Evolutionary conservation across 2,113 vertebrate species (phyloP).

Genomic region (Arizona elegans): DNA sequence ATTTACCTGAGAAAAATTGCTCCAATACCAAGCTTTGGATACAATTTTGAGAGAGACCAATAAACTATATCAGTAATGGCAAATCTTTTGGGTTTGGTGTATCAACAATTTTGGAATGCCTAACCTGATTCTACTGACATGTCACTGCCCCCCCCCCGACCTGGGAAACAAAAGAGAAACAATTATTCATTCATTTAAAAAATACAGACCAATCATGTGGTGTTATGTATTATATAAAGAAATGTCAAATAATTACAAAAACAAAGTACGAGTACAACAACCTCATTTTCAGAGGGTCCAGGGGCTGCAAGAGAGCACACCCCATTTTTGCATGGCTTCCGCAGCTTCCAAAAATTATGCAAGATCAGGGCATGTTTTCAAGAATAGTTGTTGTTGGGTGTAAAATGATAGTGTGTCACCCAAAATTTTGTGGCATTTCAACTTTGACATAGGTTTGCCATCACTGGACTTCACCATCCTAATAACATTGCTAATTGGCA

Average conservation of each 20-base stretch:
- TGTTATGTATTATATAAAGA: not conserved
- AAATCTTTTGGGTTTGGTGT: not conserved
- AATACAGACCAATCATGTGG: not conserved
- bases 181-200: not conserved
- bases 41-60: not conserved
- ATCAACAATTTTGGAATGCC: not conserved
- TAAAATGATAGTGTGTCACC: not conserved
- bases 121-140: not conserved
- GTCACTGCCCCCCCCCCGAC: not conserved
- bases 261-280: not conserved
- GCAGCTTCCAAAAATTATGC: not conserved
- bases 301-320: not conserved
- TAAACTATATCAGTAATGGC: not conserved
- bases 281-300: not conserved
- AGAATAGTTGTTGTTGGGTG: not conserved
- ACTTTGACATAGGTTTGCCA: not conserved
- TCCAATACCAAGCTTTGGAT: not conserved
- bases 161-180: not conserved
- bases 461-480: not conserved
- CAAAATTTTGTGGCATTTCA: not conserved
- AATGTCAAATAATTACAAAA: not conserved
- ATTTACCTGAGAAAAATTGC: not conserved
- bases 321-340: not conserved
- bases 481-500: not conserved
- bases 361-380: not conserved